Evolutionary conservation across 2,113 vertebrate species (phyloP).

Genomic region (Erpornis zantholeuca): DNA sequence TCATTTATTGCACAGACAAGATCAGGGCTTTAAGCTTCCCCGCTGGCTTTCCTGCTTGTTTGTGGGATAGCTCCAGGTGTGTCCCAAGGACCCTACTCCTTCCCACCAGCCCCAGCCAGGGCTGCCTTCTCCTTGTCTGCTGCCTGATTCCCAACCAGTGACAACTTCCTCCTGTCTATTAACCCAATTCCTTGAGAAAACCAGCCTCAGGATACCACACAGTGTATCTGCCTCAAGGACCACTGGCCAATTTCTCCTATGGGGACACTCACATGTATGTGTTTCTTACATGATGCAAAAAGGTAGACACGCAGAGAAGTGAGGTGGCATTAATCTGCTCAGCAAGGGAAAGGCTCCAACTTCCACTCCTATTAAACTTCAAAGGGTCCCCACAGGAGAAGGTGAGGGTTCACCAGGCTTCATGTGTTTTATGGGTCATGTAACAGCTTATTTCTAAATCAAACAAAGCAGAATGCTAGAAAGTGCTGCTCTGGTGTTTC

Average conservation of each 20-base stretch:
- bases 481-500: neutral
- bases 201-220: neutral
- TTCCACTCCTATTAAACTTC: conserved; percentile 23
- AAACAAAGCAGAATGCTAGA: neutral
- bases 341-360: neutral
- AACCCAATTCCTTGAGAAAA: neutral
- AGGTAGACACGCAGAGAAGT: neutral
- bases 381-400: neutral
- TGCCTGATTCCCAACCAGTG: neutral
- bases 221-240: neutral
- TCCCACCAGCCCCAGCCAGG: neutral
- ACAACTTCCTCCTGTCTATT: neutral
- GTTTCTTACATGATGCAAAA: neutral
- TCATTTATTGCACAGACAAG: neutral
- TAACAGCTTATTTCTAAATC: neutral
- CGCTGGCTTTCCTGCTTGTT: neutral
- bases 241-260: neutral
- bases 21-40: neutral
- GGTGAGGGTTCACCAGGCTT: conserved; percentile 13
- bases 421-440: neutral
- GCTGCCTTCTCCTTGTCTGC: neutral
- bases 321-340: neutral
- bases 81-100: neutral
- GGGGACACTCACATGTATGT: neutral
- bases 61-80: neutral